These are phyloP conservation scores for Drosophila takahashii DNA, from an alignment of 1,140 invertebrate genomes.

Conservation along the genomic window DNA sequence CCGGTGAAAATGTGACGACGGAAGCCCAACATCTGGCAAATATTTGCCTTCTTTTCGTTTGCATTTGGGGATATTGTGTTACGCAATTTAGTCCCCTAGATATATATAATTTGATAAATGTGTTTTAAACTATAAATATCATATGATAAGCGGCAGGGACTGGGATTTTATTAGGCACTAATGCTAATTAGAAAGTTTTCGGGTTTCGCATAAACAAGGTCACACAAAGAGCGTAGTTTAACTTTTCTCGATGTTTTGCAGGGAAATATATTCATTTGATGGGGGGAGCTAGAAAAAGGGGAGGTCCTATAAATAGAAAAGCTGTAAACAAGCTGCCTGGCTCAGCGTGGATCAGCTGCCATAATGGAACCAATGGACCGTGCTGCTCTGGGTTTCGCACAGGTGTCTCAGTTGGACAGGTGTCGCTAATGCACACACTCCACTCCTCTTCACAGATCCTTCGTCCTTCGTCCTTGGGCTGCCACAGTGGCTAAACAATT, in stretches of 20 bases:
- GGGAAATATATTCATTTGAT: slow-evolving; percentile 16
- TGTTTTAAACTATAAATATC: slow-evolving; percentile 48
- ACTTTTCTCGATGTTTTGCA: slow-evolving; percentile 23
- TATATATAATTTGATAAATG: slow-evolving; percentile 30
- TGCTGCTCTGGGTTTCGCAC: slow-evolving; percentile 16
- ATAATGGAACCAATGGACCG: slow-evolving; percentile 49
- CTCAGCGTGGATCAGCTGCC: slow-evolving; percentile 40
- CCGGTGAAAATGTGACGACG: slow-evolving; percentile 14
- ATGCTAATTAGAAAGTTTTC: slow-evolving; percentile 72
- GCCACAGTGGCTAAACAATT: slow-evolving; percentile 32
- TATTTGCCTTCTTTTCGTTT: slow-evolving; percentile 63
- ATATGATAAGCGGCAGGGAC: not conserved
- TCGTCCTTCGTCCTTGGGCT: slow-evolving; percentile 19
- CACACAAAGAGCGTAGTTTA: slow-evolving; percentile 15
- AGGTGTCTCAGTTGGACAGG: slow-evolving; percentile 37
- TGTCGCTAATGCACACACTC: slow-evolving; percentile 35
- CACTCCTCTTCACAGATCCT: not conserved
- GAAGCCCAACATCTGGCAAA: slow-evolving; percentile 58
- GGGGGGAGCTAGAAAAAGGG: not conserved
- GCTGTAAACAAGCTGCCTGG: slow-evolving; percentile 41
- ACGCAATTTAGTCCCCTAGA: slow-evolving; percentile 17
- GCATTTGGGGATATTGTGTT: slow-evolving; percentile 54
- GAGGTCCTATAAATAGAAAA: slow-evolving; percentile 44
- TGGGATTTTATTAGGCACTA: slow-evolving; percentile 49
- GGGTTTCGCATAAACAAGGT: slow-evolving; percentile 14